Conservation (phyloP, 2,113 vertebrate genomes). For the Condylura cristata region DNA sequence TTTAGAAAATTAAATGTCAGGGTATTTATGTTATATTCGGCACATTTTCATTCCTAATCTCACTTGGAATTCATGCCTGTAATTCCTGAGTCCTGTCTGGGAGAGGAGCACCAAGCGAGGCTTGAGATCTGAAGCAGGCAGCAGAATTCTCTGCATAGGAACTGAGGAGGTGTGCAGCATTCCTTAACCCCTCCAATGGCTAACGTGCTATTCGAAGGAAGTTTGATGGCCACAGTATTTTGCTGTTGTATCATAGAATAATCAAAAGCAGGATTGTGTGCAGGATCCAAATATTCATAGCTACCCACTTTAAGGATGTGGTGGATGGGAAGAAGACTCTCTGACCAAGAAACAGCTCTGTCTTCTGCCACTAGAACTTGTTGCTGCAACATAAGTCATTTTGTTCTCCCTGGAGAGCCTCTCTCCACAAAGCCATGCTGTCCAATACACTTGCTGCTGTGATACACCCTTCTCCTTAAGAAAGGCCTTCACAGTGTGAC, state of each 20-base stretch:
- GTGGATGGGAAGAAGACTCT: neutral
- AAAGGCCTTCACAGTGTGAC: accelerated
- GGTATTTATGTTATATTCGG: neutral
- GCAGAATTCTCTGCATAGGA: neutral
- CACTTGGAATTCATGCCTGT: neutral
- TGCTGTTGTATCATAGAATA: neutral
- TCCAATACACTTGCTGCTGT: accelerated
- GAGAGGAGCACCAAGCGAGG: neutral
- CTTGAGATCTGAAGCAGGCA: neutral
- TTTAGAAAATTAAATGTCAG: neutral
- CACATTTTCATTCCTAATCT: neutral
- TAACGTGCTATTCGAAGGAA: neutral
- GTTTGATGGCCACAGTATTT: neutral
- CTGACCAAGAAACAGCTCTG: neutral
- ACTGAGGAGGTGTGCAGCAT: neutral
- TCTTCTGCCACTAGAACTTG: accelerated
- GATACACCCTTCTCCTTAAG: neutral
- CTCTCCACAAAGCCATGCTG: neutral
- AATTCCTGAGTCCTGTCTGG: neutral
- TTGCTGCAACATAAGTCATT: neutral
- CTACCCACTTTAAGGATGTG: neutral
- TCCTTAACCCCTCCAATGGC: neutral
- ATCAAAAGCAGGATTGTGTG: neutral
- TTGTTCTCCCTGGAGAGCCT: neutral
- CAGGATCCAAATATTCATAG: neutral